Conservation (phyloP, 2,888 invertebrate genomes). For the Caenorhabditis uteleia region DNA sequence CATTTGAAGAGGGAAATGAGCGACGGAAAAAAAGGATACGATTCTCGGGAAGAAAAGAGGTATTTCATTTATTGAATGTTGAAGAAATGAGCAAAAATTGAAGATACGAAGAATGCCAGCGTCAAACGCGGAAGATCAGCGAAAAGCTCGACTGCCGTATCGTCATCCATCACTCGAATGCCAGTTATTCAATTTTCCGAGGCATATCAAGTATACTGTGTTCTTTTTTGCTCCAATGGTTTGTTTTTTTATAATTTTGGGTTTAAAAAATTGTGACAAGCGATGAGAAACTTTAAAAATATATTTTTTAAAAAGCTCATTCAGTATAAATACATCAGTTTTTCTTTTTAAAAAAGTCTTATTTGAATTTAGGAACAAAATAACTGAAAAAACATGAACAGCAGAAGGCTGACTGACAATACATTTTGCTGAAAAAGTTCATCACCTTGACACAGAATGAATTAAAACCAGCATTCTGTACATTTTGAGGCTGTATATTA, state of each 20-base stretch:
- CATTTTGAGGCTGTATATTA: too few relatives aligned
- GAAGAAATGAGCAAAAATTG: not conserved
- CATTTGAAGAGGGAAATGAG: slow-evolving; percentile 24
- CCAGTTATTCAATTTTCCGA: slow-evolving; percentile 30
- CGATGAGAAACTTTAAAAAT: too few relatives aligned
- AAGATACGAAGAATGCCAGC: slow-evolving; percentile 72
- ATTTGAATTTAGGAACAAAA: too few relatives aligned
- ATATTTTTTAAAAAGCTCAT: not conserved
- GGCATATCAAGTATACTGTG: slow-evolving; percentile 49
- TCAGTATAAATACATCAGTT: not conserved
- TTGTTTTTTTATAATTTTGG: slow-evolving; percentile 7
- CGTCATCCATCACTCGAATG: slow-evolving; percentile 64
- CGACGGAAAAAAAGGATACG: slow-evolving; percentile 29
- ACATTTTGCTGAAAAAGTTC: too few relatives aligned
- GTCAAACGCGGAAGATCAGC: slow-evolving; percentile 82
- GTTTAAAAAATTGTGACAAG: too few relatives aligned
- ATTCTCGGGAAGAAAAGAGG: slow-evolving; percentile 42
- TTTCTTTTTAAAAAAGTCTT: too few relatives aligned
- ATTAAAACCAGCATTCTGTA: too few relatives aligned
- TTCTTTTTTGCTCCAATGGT: slow-evolving; percentile 67
- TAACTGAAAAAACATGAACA: too few relatives aligned
- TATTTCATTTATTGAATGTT: slow-evolving; percentile 3
- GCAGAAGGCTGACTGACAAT: too few relatives aligned
- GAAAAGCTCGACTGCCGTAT: slow-evolving; percentile 91
- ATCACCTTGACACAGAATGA: too few relatives aligned